These are phyloP conservation scores for Aphidius colemani DNA, from an alignment of 2,888 invertebrate genomes.

Conservation along the genomic window DNA sequence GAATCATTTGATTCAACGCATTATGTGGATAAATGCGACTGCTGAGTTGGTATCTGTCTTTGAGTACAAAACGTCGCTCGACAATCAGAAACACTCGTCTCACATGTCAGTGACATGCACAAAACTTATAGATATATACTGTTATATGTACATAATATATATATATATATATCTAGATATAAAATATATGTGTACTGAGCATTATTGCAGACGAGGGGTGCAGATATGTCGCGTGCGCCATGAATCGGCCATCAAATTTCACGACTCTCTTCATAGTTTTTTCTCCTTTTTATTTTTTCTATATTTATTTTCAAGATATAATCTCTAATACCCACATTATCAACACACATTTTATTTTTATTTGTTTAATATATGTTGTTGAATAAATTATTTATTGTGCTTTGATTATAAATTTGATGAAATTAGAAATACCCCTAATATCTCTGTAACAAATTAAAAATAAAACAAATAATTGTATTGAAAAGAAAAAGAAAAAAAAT, in stretches of 20 bases:
- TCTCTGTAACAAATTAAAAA: too few species aligned
- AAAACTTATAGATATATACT: constrained; percentile 7
- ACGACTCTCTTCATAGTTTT: not conserved
- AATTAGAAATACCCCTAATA: too few species aligned
- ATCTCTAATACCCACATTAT: constrained; percentile 4
- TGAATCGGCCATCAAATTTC: constrained; percentile 32
- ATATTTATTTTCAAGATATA: constrained; percentile 9
- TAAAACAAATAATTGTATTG: not conserved
- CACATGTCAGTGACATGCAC: constrained; percentile 56
- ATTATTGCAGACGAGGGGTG: constrained; percentile 48
- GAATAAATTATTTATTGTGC: too few species aligned
- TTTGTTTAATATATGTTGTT: too few species aligned
- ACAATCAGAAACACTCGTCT: constrained; percentile 59
- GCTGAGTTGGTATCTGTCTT: constrained; percentile 23
- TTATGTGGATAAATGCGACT: too few species aligned
- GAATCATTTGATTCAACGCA: too few species aligned
- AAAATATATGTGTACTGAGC: not conserved
- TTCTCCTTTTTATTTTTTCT: constrained; percentile 1
- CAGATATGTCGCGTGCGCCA: constrained; percentile 48
- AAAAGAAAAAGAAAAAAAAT: not conserved
- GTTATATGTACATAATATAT: constrained; percentile 26
- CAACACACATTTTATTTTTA: too few species aligned
- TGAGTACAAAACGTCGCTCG: constrained; percentile 29
- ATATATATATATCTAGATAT: constrained; percentile 1
- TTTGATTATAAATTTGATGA: too few species aligned